Evolutionary conservation across 1,140 invertebrate genomes (phyloP).

Genomic region (Lordiphosa stackelbergi): DNA sequence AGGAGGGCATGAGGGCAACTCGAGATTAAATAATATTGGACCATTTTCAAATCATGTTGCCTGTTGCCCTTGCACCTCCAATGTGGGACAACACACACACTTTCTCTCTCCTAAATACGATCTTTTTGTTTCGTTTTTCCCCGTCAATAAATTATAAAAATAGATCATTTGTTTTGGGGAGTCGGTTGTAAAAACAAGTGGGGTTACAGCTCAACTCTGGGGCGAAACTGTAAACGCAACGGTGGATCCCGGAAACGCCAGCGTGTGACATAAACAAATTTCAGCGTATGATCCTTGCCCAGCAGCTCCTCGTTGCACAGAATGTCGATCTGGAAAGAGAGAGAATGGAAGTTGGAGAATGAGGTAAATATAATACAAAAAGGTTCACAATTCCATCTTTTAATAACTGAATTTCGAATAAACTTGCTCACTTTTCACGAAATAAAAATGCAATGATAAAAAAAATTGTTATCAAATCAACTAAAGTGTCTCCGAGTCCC

Average conservation of each 20-base stretch:
- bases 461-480: no score
- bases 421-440: no score
- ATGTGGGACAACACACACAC: slow-evolving; percentile 24
- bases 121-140: slow-evolving; percentile 26
- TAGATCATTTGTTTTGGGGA: slow-evolving; percentile 59
- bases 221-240: slow-evolving; percentile 89
- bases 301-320: slow-evolving; percentile 98
- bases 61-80: background rate
- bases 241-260: slow-evolving; percentile 97
- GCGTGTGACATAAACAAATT: slow-evolving; percentile 98
- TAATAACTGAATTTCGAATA: no score
- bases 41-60: no score
- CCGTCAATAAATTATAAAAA: slow-evolving; percentile 70
- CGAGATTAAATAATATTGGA: background rate
- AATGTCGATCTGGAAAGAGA: slow-evolving; percentile 91
- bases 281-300: slow-evolving; percentile 98
- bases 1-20: background rate
- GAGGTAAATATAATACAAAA: no score
- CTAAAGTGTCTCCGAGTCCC: no score
- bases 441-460: no score
- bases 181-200: slow-evolving; percentile 37
- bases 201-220: slow-evolving; percentile 80
- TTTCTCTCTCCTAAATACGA: slow-evolving; percentile 53
- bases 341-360: no score
- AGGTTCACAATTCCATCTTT: no score